Evolutionary conservation across 2,113 vertebrate genomes (phyloP), one percentile per base, ranked within the genome.

Genomic region (Labrus mixtus): DNA sequence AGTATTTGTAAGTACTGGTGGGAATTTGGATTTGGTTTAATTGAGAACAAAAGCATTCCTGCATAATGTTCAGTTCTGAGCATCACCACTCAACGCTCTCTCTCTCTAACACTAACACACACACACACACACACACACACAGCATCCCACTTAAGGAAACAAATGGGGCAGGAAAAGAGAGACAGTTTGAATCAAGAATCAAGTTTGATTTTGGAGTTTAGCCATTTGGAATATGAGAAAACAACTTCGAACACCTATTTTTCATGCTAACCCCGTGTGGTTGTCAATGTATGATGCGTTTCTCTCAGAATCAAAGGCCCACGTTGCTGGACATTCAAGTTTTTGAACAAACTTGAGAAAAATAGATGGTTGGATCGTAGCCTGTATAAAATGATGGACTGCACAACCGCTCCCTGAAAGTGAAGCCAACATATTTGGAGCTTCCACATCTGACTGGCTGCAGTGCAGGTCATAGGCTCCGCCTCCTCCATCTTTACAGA

Each of bases 41-140:
- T 57, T 53, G 55, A 83, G 80, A 75, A 88, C 76, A 90, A 90
- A 85, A 85, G 78, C 84, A 91, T 90, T 90, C 89, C 86, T 89
- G 87, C 86, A 90, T 88, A 91, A 89, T 90, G 71, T 89, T 81
- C 41, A 72, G 23, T 79, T 82, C 58, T 76, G 43, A 76, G 65
- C 33, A 64, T 74, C 39, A 46, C 60, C 22, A 62, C 69, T 57
- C 68, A 43, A 68, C 25, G 3, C 33, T 37, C 33, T 36, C 41
- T 41, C 33, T 25, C 63, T 19, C 33, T 37, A 33, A 10, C 29
- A 20, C 10, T 8, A 3, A 15, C 53, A 57, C 45, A 23, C 55
- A 65, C 72, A n/a, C 43, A 20, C 68, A 13, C n/a, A 15, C 53
- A 57, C 45, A 23, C 55, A 65, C 72, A n/a, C 43, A 20, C 68